phyloP scores from a whole-genome alignment of 2,113 vertebrate species.

The Uria aalge region DNA sequence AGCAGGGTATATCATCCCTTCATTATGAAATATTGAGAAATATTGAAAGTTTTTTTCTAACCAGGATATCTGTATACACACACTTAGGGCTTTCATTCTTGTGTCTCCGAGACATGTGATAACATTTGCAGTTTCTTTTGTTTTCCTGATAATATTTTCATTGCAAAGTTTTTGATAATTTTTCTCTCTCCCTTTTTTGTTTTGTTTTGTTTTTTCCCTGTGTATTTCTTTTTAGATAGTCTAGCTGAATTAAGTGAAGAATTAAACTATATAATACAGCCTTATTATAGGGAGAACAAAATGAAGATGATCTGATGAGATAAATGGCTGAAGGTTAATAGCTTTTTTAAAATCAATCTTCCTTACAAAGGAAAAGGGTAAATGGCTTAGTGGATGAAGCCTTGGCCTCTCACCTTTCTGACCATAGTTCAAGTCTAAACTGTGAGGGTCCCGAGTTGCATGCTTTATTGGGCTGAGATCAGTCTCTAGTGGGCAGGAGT shows the following conservation, averaged over 20 bases:
- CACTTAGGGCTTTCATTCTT: background rate
- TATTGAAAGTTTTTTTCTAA: background rate
- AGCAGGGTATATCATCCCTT: background rate
- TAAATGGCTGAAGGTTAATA: constrained; percentile 82
- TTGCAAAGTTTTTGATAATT: constrained; percentile 39
- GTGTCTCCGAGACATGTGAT: background rate
- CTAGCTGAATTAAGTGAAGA: constrained; percentile 66
- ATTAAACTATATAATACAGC: constrained; percentile 70
- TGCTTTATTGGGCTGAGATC: constrained; percentile 74
- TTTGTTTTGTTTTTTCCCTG: background rate
- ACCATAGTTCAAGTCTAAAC: constrained; percentile 77
- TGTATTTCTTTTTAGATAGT: constrained; percentile 51
- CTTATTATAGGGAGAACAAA: constrained; percentile 76
- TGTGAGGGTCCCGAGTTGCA: constrained; percentile 34
- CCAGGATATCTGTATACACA: background rate
- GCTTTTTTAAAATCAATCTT: constrained; percentile 83
- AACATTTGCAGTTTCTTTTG: constrained; percentile 28
- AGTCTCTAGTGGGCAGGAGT: constrained; percentile 80
- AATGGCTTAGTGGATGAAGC: constrained; percentile 79
- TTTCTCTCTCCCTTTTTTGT: background rate
- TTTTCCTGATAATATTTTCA: constrained; percentile 52
- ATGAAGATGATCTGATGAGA: constrained; percentile 81
- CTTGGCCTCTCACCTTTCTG: constrained; percentile 76
- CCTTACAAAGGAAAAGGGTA: constrained; percentile 79
- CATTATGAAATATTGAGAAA: background rate